Percentiles rank a stretch among this genome's conserved stretches.
phyloP scores from a whole-genome alignment of 1,140 invertebrate species.

The Lepidurus couesii region DNA sequence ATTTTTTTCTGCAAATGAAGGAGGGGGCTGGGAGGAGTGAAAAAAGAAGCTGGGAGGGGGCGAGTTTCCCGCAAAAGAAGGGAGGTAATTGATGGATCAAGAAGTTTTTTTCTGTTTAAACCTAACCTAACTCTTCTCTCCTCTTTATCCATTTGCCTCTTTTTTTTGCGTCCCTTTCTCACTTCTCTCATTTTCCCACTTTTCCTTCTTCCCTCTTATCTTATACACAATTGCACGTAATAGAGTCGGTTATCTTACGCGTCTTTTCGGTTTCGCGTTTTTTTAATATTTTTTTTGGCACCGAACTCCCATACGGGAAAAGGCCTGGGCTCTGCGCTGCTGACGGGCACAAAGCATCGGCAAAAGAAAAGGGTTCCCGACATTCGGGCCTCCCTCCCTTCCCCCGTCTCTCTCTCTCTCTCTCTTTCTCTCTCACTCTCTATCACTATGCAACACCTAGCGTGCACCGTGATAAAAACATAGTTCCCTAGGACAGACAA shows the following conservation, averaged over 20 bases:
- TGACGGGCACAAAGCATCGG: too few relatives aligned
- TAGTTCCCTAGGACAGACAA: background rate
- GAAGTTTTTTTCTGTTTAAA: constrained; percentile 20
- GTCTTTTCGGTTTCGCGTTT: too few relatives aligned
- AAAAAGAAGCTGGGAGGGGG: background rate
- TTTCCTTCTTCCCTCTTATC: background rate
- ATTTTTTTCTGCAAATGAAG: background rate
- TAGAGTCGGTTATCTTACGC: too few relatives aligned
- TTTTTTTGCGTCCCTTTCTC: background rate
- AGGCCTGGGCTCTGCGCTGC: too few relatives aligned
- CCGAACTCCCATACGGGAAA: too few relatives aligned
- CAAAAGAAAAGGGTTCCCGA: too few relatives aligned
- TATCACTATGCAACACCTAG: background rate
- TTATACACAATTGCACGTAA: too few relatives aligned
- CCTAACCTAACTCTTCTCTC: background rate
- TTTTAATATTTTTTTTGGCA: too few relatives aligned
- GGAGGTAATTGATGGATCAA: constrained; percentile 22
- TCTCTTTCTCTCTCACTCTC: background rate
- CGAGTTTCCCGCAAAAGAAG: background rate
- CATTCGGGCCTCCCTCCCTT: background rate
- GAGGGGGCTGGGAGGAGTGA: background rate
- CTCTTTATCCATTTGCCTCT: background rate
- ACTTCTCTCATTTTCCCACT: background rate
- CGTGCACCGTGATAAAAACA: background rate
- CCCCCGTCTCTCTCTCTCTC: background rate